A percentile compares a stretch with the other conserved stretches of the same genome.
Evolutionary conservation across 1,140 invertebrate species (phyloP).

Genomic region (Pseudomyrmex concolor): DNA sequence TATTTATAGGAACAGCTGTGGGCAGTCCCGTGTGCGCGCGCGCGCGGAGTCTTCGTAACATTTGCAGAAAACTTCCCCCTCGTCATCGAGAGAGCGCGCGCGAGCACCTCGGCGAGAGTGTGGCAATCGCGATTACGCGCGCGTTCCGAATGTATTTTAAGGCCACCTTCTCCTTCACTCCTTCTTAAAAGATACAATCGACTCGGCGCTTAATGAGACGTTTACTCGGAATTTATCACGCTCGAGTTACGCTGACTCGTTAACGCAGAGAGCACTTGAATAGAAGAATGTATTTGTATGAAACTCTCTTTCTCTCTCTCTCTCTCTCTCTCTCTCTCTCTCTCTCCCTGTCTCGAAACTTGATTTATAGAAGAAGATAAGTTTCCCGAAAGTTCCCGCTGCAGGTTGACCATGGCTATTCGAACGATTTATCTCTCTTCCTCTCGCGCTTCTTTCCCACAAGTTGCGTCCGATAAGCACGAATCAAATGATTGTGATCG

Average conservation of each 20-base stretch:
- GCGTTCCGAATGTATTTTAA: slow-evolving; percentile 59
- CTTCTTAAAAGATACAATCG: slow-evolving; percentile 40
- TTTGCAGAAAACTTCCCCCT: slow-evolving; percentile 75
- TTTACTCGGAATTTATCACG: slow-evolving; percentile 41
- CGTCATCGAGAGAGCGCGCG: slow-evolving; percentile 66
- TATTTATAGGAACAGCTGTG: slow-evolving; percentile 83
- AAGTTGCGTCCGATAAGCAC: slow-evolving; percentile 23
- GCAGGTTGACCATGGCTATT: not conserved
- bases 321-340: no score
- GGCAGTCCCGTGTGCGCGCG: slow-evolving; percentile 71
- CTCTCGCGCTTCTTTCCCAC: slow-evolving; percentile 11
- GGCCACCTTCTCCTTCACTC: slow-evolving; percentile 7
- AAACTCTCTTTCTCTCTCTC: no score
- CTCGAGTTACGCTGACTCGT: not conserved
- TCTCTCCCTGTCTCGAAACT: no score
- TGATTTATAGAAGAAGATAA: not conserved
- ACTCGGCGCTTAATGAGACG: not conserved
- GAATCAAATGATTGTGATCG: slow-evolving; percentile 58
- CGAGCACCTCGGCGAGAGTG: slow-evolving; percentile 52
- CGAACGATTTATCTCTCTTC: not conserved
- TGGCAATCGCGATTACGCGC: slow-evolving; percentile 72
- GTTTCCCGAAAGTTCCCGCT: not conserved
- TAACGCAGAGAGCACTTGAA: not conserved
- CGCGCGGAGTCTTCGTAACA: slow-evolving; percentile 70
- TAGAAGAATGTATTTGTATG: no score